These are phyloP conservation scores for Tetanocera ferruginea DNA, from an alignment of 2,888 invertebrate species.

Conservation along the genomic window DNA sequence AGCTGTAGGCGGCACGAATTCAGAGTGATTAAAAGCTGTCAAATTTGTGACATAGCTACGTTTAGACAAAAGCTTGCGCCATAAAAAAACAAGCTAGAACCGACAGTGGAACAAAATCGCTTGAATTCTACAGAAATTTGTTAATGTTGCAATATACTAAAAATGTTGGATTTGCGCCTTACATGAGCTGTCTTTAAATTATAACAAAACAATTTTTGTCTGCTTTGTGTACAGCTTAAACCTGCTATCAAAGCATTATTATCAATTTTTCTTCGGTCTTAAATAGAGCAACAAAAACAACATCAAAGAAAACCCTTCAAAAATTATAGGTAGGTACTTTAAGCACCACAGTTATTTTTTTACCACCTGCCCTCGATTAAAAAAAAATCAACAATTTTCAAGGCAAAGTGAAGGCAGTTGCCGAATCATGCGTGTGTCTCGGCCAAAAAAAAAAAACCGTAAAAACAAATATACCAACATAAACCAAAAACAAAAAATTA, in stretches of 20 bases:
- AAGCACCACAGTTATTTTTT: slow-evolving; percentile 2
- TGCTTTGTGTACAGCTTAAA: not conserved
- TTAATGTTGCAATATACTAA: too few relatives aligned
- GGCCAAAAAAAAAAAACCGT: not conserved
- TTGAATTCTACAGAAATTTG: too few relatives aligned
- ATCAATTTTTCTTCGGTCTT: too few relatives aligned
- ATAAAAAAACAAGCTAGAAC: not conserved
- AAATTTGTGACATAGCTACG: not conserved
- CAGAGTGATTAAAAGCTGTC: not conserved
- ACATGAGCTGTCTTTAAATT: not conserved
- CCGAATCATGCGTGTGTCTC: not conserved
- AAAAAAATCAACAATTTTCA: not conserved
- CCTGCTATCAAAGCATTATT: not conserved
- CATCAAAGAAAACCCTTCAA: not conserved
- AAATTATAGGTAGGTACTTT: not conserved
- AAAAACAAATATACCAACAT: not conserved
- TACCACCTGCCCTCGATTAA: slow-evolving; percentile 26
- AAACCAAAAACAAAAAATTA: not conserved
- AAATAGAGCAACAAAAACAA: not conserved
- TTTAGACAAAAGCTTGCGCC: not conserved
- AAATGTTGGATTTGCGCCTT: not conserved
- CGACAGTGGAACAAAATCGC: not conserved
- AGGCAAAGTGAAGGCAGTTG: slow-evolving; percentile 1
- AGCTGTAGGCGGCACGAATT: not conserved
- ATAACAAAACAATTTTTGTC: not conserved